Conservation (phyloP, 2,113 vertebrate genomes). For the Phaethornis superciliosus region DNA sequence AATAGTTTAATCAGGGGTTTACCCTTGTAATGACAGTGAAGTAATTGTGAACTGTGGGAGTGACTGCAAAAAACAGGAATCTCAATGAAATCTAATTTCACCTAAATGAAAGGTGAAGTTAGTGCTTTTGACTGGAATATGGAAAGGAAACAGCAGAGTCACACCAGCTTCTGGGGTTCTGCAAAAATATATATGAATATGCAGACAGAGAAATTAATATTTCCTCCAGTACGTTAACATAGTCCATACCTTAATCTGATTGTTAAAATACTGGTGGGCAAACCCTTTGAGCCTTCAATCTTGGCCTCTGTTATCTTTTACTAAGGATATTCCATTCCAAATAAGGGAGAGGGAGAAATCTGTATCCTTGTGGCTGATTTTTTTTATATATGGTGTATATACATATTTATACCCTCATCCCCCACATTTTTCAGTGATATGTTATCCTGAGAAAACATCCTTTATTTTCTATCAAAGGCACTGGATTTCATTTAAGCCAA, state of each 20-base stretch:
- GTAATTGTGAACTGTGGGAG: not conserved
- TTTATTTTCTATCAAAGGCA: constrained; percentile 33
- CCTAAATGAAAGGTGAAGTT: not conserved
- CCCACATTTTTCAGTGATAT: constrained; percentile 24
- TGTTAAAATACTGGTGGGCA: not conserved
- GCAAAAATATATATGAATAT: not conserved
- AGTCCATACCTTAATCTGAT: not conserved
- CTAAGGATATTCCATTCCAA: not conserved
- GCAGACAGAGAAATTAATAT: not conserved
- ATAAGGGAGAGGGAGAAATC: not conserved
- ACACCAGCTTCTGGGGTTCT: not conserved
- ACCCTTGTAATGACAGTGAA: not conserved
- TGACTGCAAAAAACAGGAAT: not conserved
- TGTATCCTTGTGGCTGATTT: not conserved
- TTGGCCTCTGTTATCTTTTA: not conserved
- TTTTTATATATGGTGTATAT: constrained; percentile 10
- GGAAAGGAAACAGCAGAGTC: not conserved
- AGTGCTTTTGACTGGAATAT: not conserved
- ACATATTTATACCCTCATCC: constrained; percentile 46
- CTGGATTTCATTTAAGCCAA: constrained; percentile 51
- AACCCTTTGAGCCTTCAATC: not conserved
- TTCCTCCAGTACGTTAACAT: not conserved
- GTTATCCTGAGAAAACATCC: constrained; percentile 26
- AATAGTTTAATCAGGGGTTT: not conserved
- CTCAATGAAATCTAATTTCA: not conserved